phyloP scores from a whole-genome alignment of 2,113 vertebrate genomes.

The Clinocottus analis region DNA sequence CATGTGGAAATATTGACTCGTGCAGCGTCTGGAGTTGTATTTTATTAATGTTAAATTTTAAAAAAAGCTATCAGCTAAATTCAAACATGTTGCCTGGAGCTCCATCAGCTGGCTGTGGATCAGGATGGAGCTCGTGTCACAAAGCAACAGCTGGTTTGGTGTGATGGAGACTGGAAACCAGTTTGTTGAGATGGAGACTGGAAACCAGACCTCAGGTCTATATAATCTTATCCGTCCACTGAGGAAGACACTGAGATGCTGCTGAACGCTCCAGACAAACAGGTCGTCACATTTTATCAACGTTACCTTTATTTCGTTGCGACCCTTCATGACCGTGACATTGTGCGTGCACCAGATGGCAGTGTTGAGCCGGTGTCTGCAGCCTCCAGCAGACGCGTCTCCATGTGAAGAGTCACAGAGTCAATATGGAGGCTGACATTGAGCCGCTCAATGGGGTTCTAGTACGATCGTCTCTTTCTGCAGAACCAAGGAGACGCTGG shows the following conservation, averaged over 20 bases:
- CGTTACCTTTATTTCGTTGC: neutral
- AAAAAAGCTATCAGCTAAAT: neutral
- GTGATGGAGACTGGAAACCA: too few species aligned
- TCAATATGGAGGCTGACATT: conserved; percentile 11
- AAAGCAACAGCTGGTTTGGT: neutral
- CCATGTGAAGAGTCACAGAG: conserved; percentile 18
- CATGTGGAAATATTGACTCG: neutral
- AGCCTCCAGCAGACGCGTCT: conserved; percentile 15
- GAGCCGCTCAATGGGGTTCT: conserved; percentile 29
- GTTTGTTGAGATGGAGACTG: neutral
- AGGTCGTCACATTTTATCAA: neutral
- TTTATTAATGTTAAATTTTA: neutral
- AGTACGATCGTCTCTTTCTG: conserved; percentile 10
- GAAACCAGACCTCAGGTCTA: neutral
- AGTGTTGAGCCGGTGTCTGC: conserved; percentile 49
- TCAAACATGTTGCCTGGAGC: neutral
- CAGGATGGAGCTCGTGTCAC: neutral
- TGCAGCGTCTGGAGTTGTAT: neutral
- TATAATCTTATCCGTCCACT: neutral
- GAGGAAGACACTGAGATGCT: neutral
- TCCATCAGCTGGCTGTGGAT: neutral
- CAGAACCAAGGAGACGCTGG: conserved; percentile 20
- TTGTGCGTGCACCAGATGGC: conserved; percentile 65
- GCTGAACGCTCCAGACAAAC: neutral
- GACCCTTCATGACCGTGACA: neutral